These are phyloP conservation scores for Rhinogobius similis DNA, from an alignment of 2,113 vertebrate genomes.

Conservation along the genomic window DNA sequence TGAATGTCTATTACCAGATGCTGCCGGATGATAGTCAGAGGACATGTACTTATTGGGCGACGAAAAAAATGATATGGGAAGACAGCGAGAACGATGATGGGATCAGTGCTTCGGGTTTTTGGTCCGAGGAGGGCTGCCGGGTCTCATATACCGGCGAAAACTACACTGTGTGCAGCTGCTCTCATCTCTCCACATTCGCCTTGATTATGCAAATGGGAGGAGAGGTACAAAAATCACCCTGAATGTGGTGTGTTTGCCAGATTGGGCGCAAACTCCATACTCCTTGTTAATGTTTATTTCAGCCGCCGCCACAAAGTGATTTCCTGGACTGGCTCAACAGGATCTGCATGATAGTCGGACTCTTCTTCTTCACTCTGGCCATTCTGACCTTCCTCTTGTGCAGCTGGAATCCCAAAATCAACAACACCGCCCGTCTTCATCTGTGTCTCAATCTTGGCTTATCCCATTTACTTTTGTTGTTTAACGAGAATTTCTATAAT, in stretches of 20 bases:
- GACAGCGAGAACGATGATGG: neutral
- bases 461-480: constrained; percentile 74
- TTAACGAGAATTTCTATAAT: constrained; percentile 56
- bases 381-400: constrained; percentile 83
- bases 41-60: constrained; percentile 77
- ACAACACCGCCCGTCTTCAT: constrained; percentile 82
- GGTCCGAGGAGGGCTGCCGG: constrained; percentile 73
- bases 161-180: constrained; percentile 75
- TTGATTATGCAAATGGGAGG: constrained; percentile 76
- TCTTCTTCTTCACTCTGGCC: constrained; percentile 77
- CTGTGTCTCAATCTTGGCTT: constrained; percentile 78
- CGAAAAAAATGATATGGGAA: neutral
- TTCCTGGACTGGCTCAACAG: constrained; percentile 74
- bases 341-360: constrained; percentile 75
- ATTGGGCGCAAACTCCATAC: neutral
- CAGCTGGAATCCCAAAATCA: constrained; percentile 80
- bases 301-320: constrained; percentile 42
- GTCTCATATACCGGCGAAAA: constrained; percentile 37
- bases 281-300: neutral
- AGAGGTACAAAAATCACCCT: constrained; percentile 29
- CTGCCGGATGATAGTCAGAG: constrained; percentile 35
- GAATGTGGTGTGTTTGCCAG: neutral
- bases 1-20: neutral
- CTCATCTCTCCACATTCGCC: constrained; percentile 77
- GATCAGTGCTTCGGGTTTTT: constrained; percentile 27